Base-by-base conservation (phyloP, 2,113 vertebrate genomes). In the Anoplopoma fimbria region DNA sequence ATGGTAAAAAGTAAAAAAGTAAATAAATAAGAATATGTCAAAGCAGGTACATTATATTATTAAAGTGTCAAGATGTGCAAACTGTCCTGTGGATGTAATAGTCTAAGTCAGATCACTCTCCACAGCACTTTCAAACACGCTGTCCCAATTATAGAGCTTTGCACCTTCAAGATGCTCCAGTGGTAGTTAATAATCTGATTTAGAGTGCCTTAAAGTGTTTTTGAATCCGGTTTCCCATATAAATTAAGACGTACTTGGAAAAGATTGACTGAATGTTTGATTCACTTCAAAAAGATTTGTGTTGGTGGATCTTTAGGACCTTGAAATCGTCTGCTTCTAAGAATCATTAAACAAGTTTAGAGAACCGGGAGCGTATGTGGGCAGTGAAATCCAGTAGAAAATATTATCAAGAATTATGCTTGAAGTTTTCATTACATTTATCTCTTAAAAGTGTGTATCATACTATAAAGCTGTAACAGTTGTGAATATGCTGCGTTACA, bases 271-370 rank as follows among this genome's bases (percentile, higher is more conserved):
- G 17, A 34, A 57, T 84, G 58, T 77, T 49, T 31, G 65, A 81
- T 78, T 74, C 62, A 73, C 47, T 45, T 78, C 31, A 75, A 77
- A 78, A 79, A 74, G 31, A 72, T 75, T 72, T 83, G 27, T 14
- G 14, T 71, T 25, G 36, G 53, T 81, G 80, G 36, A 47, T 57
- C 42, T 78, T 63, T 9, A 42, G 89, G 51, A 77, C 69, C 78
- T 88, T 88, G 36, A 79, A 55, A 84, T 25, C 64, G 19, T 47
- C 27, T 1, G 6, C 58, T 71, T 72, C 42, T 21, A 34, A 75
- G 36, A 82, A 68, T 69, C 23, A 84, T 75, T 55, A 69, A 75
- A 53, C 13, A 58, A 2, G 12, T 63, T 72, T 78, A 1, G 27
- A 75, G 29, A 83, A 25, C 23, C n/a, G 42, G 57, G 29, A 57